Evolutionary conservation across 2,888 invertebrate species (phyloP), one percentile per base, ranked within the genome.

Genomic region (Graphium colonna): DNA sequence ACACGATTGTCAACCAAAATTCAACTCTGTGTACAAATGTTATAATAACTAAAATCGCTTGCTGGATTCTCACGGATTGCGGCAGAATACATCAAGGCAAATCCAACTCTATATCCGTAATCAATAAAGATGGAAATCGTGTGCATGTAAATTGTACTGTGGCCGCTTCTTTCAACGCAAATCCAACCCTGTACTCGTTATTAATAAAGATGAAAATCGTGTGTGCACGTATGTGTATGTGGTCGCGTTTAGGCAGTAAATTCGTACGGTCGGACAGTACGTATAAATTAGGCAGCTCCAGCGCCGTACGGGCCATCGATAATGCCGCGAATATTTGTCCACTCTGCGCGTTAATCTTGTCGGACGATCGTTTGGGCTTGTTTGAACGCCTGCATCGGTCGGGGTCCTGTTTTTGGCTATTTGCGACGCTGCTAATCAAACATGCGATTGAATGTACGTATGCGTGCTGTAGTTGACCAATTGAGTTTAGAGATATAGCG

Each of bases 211-310:
- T 40, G 3, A 2, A 17, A 51, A 39, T 39, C 17, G 39, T 12
- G 26, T 40, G 13, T 12, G 28, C 28, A 28, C 28, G 16, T 41
- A 43, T 28, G 28, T 33, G 46, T 50, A 45, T 40, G 49, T 33
- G n/a, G 33, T n/a, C 3, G 43, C 45, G 44, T 45, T 49, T 48
- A 31, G 48, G 51, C 42, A 48, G 43, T 52, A 48, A 47, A 52
- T 48, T 47, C 26, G 42, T 38, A 36, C 26, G 47, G 28, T 36
- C n/a, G 46, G 38, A 52, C 52, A 48, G 43, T 33, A 39, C 44
- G 53, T 49, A 53, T 53, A 53, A 49, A 53, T 53, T 53, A 53
- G 53, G 44, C 39, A 16, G n/a, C n/a, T n/a, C n/a, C n/a, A n/a
- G 36, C 18, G 49, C 39, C 44, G 49, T 42, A 17, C 31, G n/a